These are phyloP conservation scores for Petrocephalus schoutedeni DNA, from an alignment of 2,797 vertebrate species.

Conservation along the genomic window DNA sequence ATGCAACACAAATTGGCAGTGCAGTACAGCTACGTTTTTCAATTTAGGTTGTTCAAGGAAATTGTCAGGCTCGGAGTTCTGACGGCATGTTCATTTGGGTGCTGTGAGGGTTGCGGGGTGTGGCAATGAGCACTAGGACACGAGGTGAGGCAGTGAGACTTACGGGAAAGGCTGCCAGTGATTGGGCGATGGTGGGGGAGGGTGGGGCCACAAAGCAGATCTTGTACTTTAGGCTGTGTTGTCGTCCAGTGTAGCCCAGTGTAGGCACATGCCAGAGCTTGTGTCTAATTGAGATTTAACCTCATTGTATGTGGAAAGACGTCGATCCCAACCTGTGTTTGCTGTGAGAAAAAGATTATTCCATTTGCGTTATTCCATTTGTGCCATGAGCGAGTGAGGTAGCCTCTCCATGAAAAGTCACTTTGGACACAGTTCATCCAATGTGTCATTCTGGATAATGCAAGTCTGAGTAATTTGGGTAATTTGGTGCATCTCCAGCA, in stretches of 20 bases:
- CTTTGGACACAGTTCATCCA: background rate
- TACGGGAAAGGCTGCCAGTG: background rate
- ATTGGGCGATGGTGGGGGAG: background rate
- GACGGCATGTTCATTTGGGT: background rate
- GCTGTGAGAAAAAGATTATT: background rate
- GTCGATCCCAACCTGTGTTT: background rate
- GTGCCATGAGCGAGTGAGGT: background rate
- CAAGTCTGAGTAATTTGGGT: background rate
- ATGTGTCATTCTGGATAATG: background rate
- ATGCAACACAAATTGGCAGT: slow-evolving; percentile 10
- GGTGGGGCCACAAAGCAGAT: background rate
- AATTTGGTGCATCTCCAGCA: background rate
- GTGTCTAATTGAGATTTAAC: slow-evolving; percentile 1
- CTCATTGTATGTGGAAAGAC: background rate
- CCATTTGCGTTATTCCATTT: background rate
- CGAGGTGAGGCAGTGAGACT: background rate
- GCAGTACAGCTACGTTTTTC: background rate
- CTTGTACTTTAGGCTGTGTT: background rate
- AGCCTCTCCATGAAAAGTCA: background rate
- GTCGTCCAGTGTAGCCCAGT: background rate
- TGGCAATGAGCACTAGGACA: background rate
- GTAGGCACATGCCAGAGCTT: background rate
- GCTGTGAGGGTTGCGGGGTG: background rate
- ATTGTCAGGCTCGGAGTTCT: background rate
- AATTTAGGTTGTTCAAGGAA: background rate